Evolutionary conservation across 2,888 invertebrate genomes (phyloP).

Genomic region (Prenolepis imparis): DNA sequence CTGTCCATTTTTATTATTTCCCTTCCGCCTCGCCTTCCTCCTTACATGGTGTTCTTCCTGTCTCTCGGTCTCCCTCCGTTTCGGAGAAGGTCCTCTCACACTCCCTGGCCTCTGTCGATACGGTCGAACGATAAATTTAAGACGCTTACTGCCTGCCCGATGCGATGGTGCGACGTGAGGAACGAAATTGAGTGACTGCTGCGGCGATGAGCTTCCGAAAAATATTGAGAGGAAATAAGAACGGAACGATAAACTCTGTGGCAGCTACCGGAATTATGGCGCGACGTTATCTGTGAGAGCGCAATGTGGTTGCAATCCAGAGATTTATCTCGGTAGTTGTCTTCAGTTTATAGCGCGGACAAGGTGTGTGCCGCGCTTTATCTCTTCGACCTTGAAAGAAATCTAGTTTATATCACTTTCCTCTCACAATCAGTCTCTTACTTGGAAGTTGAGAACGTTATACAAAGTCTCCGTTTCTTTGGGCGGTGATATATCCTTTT

Average conservation of each 20-base stretch:
- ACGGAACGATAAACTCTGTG: slow-evolving; percentile 54
- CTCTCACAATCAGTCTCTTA: neutral
- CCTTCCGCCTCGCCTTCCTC: slow-evolving; percentile 58
- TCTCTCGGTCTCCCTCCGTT: slow-evolving; percentile 54
- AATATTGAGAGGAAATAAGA: slow-evolving; percentile 54
- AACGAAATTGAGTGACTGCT: slow-evolving; percentile 81
- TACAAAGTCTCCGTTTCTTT: neutral
- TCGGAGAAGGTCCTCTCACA: slow-evolving; percentile 36
- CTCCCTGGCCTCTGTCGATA: slow-evolving; percentile 72
- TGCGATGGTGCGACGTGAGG: slow-evolving; percentile 80
- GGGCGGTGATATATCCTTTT: too few relatives aligned
- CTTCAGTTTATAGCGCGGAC: neutral
- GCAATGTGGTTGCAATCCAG: slow-evolving; percentile 35
- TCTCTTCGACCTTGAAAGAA: neutral
- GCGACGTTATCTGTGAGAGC: slow-evolving; percentile 29
- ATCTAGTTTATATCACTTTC: slow-evolving; percentile 1
- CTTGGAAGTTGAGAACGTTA: neutral
- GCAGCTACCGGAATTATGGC: neutral
- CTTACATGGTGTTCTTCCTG: slow-evolving; percentile 39
- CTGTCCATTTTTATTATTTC: slow-evolving; percentile 84
- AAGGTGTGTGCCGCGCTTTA: slow-evolving; percentile 12
- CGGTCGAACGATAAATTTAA: slow-evolving; percentile 83
- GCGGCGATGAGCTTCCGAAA: slow-evolving; percentile 74
- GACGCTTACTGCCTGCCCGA: slow-evolving; percentile 83
- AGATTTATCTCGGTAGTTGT: slow-evolving; percentile 35